phyloP scores from a whole-genome alignment of 1,140 invertebrate genomes.

The Drosophila mojavensis region DNA sequence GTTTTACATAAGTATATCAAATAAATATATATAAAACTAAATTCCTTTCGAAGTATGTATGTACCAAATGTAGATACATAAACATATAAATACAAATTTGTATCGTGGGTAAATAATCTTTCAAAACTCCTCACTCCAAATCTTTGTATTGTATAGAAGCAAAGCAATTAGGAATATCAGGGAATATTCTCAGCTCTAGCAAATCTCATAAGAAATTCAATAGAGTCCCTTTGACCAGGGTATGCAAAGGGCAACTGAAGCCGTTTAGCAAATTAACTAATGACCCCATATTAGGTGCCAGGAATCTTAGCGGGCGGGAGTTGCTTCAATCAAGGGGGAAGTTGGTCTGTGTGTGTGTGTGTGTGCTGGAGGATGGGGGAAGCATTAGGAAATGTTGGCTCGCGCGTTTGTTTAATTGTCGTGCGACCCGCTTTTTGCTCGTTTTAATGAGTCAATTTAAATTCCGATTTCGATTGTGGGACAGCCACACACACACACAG shows the following conservation, averaged over 20 bases:
- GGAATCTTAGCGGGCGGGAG: constrained; percentile 14
- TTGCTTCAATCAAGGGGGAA: neutral
- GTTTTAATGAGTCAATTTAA: constrained; percentile 82
- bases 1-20: too few relatives aligned
- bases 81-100: too few relatives aligned
- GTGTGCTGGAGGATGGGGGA: neutral
- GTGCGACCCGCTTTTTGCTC: constrained; percentile 76
- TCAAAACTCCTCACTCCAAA: too few relatives aligned
- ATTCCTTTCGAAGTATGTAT: too few relatives aligned
- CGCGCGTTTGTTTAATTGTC: constrained; percentile 77
- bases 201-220: neutral
- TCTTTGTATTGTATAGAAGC: too few relatives aligned
- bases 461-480: constrained; percentile 80
- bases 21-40: too few relatives aligned
- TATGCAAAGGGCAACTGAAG: constrained; percentile 44
- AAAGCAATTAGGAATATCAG: too few relatives aligned
- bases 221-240: constrained; percentile 21
- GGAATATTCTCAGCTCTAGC: neutral
- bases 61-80: too few relatives aligned
- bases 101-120: too few relatives aligned
- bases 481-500: constrained; percentile 50
- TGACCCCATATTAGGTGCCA: constrained; percentile 61
- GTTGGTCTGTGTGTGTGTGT: neutral
- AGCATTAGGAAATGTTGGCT: constrained; percentile 10
- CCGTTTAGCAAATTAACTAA: constrained; percentile 78